These are phyloP conservation scores for Agriotes lineatus DNA, from an alignment of 2,888 invertebrate genomes.

Conservation along the genomic window DNA sequence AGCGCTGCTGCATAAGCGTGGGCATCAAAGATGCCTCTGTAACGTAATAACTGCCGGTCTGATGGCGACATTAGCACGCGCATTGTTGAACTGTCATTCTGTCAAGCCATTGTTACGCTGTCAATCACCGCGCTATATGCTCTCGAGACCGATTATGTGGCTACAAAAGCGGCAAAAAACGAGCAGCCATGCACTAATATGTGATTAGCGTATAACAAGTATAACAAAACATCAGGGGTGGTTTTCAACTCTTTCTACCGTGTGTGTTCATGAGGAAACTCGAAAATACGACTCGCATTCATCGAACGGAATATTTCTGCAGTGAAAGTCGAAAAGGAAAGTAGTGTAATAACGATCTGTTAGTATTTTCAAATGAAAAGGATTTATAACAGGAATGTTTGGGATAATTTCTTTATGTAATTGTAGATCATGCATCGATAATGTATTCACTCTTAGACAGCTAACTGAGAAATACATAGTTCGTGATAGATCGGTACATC, in stretches of 20 bases:
- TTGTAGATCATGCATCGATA: too few relatives aligned
- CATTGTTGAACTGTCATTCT: slow-evolving; percentile 55
- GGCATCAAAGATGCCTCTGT: slow-evolving; percentile 47
- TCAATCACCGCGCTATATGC: slow-evolving; percentile 46
- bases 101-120: slow-evolving; percentile 54
- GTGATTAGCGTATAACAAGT: slow-evolving; percentile 33
- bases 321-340: too few relatives aligned
- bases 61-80: slow-evolving; percentile 54
- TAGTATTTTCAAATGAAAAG: too few relatives aligned
- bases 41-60: slow-evolving; percentile 57
- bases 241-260: slow-evolving; percentile 14
- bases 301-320: not conserved
- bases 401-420: too few relatives aligned
- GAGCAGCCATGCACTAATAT: slow-evolving; percentile 39
- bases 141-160: slow-evolving; percentile 46
- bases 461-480: too few relatives aligned
- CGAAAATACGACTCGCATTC: too few relatives aligned
- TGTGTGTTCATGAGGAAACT: not conserved
- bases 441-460: not conserved
- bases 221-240: slow-evolving; percentile 28
- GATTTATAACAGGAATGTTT: too few relatives aligned
- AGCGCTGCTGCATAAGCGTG: slow-evolving; percentile 27
- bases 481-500: too few relatives aligned
- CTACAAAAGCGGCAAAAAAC: slow-evolving; percentile 41
- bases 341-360: too few relatives aligned